Base-by-base conservation (phyloP, 2,797 vertebrate genomes). In the Poecile montanus region DNA sequence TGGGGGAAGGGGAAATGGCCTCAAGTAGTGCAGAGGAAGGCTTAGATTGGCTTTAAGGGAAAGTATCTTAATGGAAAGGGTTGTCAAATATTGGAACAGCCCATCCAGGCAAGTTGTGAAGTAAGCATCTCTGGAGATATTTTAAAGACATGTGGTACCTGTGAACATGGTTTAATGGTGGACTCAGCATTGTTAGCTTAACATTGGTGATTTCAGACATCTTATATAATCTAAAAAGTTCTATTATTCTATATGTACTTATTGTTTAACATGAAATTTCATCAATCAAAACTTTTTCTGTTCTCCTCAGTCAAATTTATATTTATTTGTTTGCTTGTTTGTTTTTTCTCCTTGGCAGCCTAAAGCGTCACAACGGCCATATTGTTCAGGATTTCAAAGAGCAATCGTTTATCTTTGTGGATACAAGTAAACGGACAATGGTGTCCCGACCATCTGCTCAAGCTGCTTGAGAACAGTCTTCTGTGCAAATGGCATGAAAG, bases 401-500 rank as follows among this genome's bases (percentile, higher is more conserved):
- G 23, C 56, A 78, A 48, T 51, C 82, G 6, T 92, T 96, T 86
- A 90, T 86, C 77, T 96, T 94, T 93, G 88, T 91, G 75, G 78
- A 93, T 91, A 89, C 58, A 96, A 95, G 88, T 91, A 91, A 95
- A 88, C 1, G 72, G 61, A 95, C 78, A 87, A 58, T 94, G 85
- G 40, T 90, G 36, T 88, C 89, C 38, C 27, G 2, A 87, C 74
- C 67, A 95, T 88, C 88, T 95, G 80, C 78, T 95, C 73, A 86
- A 94, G 73, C 86, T 84, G 76, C 86, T 88, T 97, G 79, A 96
- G 91, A 96, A 61, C 85, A 50, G 71, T 47, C 94, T 76, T 61
- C 89, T 94, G 91, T 96, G 82, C 84, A 94, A 91, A 80, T 81
- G 87, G 63, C 89, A 94, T 94, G 82, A 97, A 97, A 95, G 95